Evolutionary conservation across 2,113 vertebrate genomes (phyloP), one percentile per base, ranked within the genome.

Genomic region (Ophiodon elongatus): DNA sequence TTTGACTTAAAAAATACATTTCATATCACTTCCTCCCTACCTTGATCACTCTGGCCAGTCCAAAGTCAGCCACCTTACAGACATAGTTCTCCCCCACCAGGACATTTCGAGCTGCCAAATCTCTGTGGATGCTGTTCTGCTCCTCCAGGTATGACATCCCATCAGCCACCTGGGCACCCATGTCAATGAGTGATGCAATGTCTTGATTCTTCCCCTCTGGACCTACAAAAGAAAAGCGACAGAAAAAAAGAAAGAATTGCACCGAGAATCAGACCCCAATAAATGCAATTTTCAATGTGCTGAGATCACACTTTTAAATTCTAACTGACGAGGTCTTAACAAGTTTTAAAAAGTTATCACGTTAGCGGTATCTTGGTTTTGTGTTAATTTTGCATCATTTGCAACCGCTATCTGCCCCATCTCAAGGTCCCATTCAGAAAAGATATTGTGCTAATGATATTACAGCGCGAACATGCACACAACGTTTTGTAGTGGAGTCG

Each of bases 21-120:
- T n/a, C 6, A 33, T 52, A 8, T 23, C 2, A 8, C 29, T 3
- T 33, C 25, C n/a, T 33, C 11, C 31, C 14, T 60, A 97, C 97
- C 96, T 97, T 96, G 81, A 96, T 92, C 29, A 97, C 77, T 71
- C 96, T 83, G 82, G 96, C 96, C 83, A 97, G 88, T 57, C 97
- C 97, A 4, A 98, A 97, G 90, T 97, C 97, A 0, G 96, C 96
- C 59, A 97, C 96, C 91, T 97, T 97, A 86, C 97, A 98, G 84
- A 95, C 90, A 80, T 95, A 93, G 84, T 96, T 93, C 1, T 95
- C 95, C 17, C 96, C 95, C 13, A 97, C 96, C 1, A 97, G 94
- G 56, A 97, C 93, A 23, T 97, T 97, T 63, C 97, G 95, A 15
- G 97, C 96, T 0, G 97, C 97, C 86, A 97, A 83, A 73, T 97